Conservation (phyloP, 2,113 vertebrate genomes). For the Himantopus leucocephalus region DNA sequence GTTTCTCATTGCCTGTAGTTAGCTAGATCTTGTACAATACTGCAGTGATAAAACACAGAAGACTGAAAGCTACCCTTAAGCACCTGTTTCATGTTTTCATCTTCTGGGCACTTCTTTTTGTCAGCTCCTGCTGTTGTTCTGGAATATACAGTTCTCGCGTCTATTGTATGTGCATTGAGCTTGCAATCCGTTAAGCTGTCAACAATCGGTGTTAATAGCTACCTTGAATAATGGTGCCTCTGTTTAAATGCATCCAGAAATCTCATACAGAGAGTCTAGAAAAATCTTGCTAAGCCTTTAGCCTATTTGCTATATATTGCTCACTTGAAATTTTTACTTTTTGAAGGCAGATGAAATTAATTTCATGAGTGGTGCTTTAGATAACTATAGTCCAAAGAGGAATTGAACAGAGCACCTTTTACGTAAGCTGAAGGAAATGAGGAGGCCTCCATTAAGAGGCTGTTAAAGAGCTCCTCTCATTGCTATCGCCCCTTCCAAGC, state of each 20-base stretch:
- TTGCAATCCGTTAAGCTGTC: neutral
- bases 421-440: neutral
- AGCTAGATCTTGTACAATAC: neutral
- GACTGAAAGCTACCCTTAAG: slow-evolving; percentile 10
- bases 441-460: neutral
- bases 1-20: neutral
- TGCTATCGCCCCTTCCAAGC: neutral
- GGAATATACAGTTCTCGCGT: neutral
- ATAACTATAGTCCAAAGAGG: neutral
- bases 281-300: neutral
- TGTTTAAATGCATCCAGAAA: neutral
- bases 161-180: neutral
- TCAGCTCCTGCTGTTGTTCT: neutral
- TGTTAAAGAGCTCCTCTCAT: neutral
- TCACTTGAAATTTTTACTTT: neutral
- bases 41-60: neutral
- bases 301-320: neutral
- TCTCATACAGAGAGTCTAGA: neutral
- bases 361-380: neutral
- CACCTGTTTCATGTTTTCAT: neutral
- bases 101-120: neutral
- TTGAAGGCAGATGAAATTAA: neutral
- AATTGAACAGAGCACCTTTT: neutral
- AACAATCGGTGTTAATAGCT: neutral
- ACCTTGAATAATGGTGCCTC: neutral